Evolutionary conservation across 2,113 vertebrate species (phyloP).

Genomic region (Cnemophilus loriae): DNA sequence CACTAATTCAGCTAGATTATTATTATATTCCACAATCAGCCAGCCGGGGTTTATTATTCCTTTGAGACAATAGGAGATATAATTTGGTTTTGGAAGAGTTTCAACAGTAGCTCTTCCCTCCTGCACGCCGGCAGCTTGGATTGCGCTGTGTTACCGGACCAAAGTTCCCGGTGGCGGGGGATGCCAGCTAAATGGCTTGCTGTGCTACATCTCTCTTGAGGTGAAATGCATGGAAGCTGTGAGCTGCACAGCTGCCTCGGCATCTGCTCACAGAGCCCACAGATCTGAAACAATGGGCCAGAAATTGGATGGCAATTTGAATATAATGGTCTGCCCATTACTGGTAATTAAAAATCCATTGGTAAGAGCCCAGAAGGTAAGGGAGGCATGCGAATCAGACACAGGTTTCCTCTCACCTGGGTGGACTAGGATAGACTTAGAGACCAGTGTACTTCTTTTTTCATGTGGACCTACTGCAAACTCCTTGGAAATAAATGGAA

Average conservation of each 20-base stretch:
- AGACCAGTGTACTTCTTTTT: not conserved
- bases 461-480: not conserved
- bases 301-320: conserved; percentile 19
- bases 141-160: not conserved
- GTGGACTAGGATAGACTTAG: not conserved
- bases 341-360: conserved; percentile 25
- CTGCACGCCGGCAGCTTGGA: not conserved
- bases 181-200: not conserved
- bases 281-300: conserved; percentile 5
- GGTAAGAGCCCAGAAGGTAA: not conserved
- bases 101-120: not conserved
- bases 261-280: not conserved
- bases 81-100: conserved; percentile 42
- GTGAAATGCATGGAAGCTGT: not conserved
- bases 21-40: conserved; percentile 20
- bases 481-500: not conserved
- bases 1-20: conserved; percentile 43
- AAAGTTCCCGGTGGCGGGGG: not conserved
- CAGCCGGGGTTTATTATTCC: conserved; percentile 49
- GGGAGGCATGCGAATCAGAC: not conserved
- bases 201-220: not conserved
- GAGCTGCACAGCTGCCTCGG: not conserved
- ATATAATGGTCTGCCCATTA: conserved; percentile 13
- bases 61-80: conserved; percentile 41
- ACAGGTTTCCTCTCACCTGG: not conserved